phyloP scores from a whole-genome alignment of 2,888 invertebrate species.

The Aplocera efformata region DNA sequence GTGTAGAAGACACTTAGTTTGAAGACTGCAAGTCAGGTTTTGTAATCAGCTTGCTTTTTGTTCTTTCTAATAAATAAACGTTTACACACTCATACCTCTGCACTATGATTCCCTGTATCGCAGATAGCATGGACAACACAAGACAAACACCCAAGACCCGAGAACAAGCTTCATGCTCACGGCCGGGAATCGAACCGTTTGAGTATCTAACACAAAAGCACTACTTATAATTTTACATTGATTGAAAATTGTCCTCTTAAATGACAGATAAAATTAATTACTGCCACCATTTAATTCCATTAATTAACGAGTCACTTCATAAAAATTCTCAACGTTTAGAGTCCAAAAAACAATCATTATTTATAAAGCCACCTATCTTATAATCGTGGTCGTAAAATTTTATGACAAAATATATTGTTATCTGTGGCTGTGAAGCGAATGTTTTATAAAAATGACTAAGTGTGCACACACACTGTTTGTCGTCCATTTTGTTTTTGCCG shows the following conservation, averaged over 20 bases:
- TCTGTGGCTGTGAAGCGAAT: background rate
- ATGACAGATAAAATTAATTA: slow-evolving; percentile 5
- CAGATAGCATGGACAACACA: too few species aligned
- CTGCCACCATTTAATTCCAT: slow-evolving; percentile 4
- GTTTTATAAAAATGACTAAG: background rate
- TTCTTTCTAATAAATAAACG: too few species aligned
- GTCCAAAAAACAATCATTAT: slow-evolving; percentile 2
- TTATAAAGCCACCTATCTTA: slow-evolving; percentile 3
- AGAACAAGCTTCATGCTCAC: too few species aligned
- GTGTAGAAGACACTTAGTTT: too few species aligned
- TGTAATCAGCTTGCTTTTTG: too few species aligned
- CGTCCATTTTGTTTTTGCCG: background rate
- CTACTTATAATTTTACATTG: background rate
- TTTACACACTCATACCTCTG: too few species aligned
- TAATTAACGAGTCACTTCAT: slow-evolving; percentile 8
- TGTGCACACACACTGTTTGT: background rate
- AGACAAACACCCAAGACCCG: too few species aligned
- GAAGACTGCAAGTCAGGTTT: too few species aligned
- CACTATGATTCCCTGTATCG: too few species aligned
- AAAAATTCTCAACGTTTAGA: slow-evolving; percentile 1
- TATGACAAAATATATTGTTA: slow-evolving; percentile 2
- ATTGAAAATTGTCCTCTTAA: background rate
- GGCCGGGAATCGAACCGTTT: too few species aligned
- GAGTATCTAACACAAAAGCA: too few species aligned
- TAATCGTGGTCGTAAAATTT: slow-evolving; percentile 10